A percentile compares a stretch with the other conserved stretches of the same genome.
Evolutionary conservation across 2,888 invertebrate genomes (phyloP).

Genomic region (Cremastinae sp.): DNA sequence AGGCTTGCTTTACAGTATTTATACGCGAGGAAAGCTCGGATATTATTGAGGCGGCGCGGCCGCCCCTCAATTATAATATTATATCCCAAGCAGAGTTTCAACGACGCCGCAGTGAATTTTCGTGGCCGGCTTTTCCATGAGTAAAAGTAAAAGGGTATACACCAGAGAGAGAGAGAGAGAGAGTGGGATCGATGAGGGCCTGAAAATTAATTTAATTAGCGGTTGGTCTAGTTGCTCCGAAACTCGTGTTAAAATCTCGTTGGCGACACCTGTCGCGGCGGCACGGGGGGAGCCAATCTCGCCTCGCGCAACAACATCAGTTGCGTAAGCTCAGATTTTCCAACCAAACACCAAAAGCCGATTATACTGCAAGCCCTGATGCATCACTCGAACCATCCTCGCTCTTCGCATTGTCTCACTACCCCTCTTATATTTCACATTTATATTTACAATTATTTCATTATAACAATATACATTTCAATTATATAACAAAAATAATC

Average conservation of each 20-base stretch:
- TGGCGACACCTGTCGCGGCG: constrained; percentile 76
- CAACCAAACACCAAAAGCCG: constrained; percentile 18
- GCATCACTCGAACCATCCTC: neutral
- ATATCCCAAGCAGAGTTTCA: constrained; percentile 30
- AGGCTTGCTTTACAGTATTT: no score
- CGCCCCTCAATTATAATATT: no score
- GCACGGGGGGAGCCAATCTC: constrained; percentile 18
- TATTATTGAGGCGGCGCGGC: neutral
- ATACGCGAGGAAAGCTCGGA: no score
- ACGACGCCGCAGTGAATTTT: constrained; percentile 42
- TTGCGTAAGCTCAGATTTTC: constrained; percentile 59
- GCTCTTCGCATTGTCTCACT: no score
- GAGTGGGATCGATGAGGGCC: constrained; percentile 5
- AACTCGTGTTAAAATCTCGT: constrained; percentile 77
- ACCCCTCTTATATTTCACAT: no score
- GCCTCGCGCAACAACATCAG: constrained; percentile 24
- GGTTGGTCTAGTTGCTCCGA: constrained; percentile 72
- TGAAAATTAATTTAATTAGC: constrained; percentile 79
- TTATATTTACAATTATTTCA: no score
- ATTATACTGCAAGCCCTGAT: no score
- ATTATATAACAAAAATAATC: no score
- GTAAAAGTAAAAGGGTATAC: neutral
- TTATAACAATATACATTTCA: no score
- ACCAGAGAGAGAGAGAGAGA: constrained; percentile 7
- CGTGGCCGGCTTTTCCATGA: constrained; percentile 37